Evolutionary conservation across 2,797 vertebrate genomes (phyloP).

Genomic region (Choloepus didactylus): DNA sequence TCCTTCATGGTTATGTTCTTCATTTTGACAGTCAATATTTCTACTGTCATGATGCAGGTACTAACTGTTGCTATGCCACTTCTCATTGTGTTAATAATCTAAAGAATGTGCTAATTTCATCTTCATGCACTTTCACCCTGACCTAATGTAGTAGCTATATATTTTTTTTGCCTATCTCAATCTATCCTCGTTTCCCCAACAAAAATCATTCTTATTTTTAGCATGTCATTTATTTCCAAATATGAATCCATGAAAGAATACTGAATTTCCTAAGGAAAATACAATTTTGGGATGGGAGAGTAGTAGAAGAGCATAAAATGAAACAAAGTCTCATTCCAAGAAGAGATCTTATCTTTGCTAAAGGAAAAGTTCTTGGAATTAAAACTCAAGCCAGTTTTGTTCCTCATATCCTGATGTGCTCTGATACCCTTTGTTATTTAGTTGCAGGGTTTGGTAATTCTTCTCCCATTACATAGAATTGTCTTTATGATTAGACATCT

Average conservation of each 20-base stretch:
- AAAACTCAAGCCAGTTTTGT: not conserved
- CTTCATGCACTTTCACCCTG: not conserved
- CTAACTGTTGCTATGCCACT: not conserved
- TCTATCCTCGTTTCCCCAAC: not conserved
- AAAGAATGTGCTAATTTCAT: not conserved
- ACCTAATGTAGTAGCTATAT: not conserved
- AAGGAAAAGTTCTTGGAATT: not conserved
- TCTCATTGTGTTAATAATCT: not conserved
- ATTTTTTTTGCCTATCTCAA: not conserved
- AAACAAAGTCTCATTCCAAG: not conserved
- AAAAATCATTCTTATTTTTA: not conserved
- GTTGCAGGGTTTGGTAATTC: not conserved
- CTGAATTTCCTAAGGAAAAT: not conserved
- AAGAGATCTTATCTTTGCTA: not conserved
- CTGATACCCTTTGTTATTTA: not conserved
- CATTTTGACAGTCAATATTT: not conserved
- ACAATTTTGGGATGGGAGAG: no score
- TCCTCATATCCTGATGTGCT: accelerated
- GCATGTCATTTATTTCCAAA: not conserved
- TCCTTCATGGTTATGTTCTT: not conserved
- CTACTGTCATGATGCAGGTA: no score
- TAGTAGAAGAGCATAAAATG: not conserved
- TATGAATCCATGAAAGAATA: not conserved
- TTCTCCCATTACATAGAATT: not conserved
- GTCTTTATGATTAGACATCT: not conserved